phyloP scores from a whole-genome alignment of 2,888 invertebrate genomes.

The Toxonevra muliebris region DNA sequence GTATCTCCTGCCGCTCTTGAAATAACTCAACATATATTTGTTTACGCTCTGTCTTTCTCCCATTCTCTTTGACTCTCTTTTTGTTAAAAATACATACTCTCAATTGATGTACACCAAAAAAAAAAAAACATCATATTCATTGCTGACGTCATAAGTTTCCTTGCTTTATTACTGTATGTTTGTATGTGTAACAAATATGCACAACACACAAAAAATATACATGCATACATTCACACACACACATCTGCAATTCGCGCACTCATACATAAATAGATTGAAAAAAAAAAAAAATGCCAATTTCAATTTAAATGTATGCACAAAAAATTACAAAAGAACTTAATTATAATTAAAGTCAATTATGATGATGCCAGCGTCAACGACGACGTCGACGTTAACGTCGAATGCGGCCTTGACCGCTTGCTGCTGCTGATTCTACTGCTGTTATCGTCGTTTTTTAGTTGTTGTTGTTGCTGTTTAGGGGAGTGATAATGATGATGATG shows the following conservation, averaged over 20 bases:
- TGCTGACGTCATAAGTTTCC: slow-evolving; percentile 27
- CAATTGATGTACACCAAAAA: too few species aligned
- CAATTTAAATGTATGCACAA: slow-evolving; percentile 11
- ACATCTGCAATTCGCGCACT: neutral
- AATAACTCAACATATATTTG: neutral
- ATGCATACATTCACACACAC: neutral
- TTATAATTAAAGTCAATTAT: slow-evolving; percentile 58
- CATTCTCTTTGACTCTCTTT: neutral
- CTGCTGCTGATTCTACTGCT: slow-evolving; percentile 15
- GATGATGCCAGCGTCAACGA: neutral
- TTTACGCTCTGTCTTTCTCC: neutral
- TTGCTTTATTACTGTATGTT: neutral
- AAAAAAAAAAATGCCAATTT: slow-evolving; percentile 15
- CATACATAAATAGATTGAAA: neutral
- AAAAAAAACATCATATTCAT: neutral
- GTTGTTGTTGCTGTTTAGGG: neutral
- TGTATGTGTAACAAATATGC: neutral
- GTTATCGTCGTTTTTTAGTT: neutral
- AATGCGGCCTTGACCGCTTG: slow-evolving; percentile 27
- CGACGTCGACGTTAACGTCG: neutral
- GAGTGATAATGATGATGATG: slow-evolving; percentile 1
- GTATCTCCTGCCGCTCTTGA: too few species aligned
- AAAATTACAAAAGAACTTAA: slow-evolving; percentile 52
- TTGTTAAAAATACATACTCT: too few species aligned
- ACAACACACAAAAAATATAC: neutral